Evolutionary conservation across 2,113 vertebrate species (phyloP), one percentile per base, ranked within the genome.

Genomic region (Coturnix japonica): DNA sequence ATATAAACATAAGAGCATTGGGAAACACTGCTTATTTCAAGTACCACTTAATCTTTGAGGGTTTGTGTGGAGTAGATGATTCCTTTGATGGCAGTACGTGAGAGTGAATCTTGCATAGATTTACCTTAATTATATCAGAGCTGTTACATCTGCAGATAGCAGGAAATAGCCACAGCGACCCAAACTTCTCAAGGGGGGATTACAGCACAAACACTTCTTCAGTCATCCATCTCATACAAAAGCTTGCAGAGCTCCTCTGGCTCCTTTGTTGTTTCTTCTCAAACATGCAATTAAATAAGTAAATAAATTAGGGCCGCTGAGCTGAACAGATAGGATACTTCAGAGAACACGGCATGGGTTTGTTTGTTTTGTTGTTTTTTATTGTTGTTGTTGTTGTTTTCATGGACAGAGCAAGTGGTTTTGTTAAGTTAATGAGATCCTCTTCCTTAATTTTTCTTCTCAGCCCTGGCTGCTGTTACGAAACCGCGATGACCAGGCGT

Each of bases 381-480:
- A 11, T 11, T 41, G 5, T 41, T 41, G 39, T 41, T 41, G 10
- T 41, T 41, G 9, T 41, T 41, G n/a, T 46, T 26, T 46, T 26
- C 17, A 22, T 74, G 74, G 10, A 59, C 28, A 85, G 31, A n/a
- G 19, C 13, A 39, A 28, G 13, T 31, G 39, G 51, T 72, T 89
- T 39, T 53, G 35, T 56, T 35, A 87, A 67, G 53, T 22, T 94
- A 60, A 59, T 41, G 51, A 91, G 21, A 44, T 5, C 30, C 22
- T 88, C 56, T 61, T 54, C 23, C 44, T 87, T 86, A 1, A 60
- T 86, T 69, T 87, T 93, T 61, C 60, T 87, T 75, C 74, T 60
- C 91, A 99, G 99, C 72, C 98, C 98, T 0, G 99, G 98, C 56
- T 98, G 98, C 95, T 99, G 99, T 95, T 99, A 99, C 6, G 99